Evolutionary conservation across 1,140 invertebrate genomes (phyloP).

Genomic region (Melanaphis sacchari): DNA sequence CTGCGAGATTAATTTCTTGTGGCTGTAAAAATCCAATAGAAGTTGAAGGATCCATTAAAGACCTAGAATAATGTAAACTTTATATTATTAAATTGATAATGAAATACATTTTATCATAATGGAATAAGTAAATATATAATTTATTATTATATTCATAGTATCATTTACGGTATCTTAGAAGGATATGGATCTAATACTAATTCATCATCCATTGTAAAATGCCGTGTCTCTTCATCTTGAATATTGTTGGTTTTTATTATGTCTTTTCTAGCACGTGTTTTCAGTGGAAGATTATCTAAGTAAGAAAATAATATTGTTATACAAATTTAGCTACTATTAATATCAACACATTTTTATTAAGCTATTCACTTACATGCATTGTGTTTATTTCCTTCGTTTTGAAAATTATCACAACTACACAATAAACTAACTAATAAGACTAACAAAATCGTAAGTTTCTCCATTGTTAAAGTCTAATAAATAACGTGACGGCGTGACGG

Average conservation of each 20-base stretch:
- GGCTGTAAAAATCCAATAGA: neutral
- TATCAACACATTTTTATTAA: neutral
- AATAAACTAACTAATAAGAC: neutral
- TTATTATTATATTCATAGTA: neutral
- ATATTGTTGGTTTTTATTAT: neutral
- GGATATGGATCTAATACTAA: neutral
- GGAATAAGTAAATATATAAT: neutral
- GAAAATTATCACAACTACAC: neutral
- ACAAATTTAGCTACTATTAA: neutral
- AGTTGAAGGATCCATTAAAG: neutral
- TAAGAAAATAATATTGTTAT: neutral
- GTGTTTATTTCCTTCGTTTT: neutral
- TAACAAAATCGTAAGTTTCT: neutral
- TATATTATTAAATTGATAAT: neutral
- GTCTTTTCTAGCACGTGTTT: neutral
- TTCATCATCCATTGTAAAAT: neutral
- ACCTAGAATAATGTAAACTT: neutral
- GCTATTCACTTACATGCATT: neutral
- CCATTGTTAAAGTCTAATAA: neutral
- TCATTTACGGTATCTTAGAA: constrained; percentile 36
- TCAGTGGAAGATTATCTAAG: neutral
- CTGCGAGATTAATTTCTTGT: neutral
- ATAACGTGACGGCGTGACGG: neutral
- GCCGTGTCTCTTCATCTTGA: neutral
- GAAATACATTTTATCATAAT: neutral